Base-by-base conservation (phyloP, 2,113 vertebrate species). In the Actinemys pallida region DNA sequence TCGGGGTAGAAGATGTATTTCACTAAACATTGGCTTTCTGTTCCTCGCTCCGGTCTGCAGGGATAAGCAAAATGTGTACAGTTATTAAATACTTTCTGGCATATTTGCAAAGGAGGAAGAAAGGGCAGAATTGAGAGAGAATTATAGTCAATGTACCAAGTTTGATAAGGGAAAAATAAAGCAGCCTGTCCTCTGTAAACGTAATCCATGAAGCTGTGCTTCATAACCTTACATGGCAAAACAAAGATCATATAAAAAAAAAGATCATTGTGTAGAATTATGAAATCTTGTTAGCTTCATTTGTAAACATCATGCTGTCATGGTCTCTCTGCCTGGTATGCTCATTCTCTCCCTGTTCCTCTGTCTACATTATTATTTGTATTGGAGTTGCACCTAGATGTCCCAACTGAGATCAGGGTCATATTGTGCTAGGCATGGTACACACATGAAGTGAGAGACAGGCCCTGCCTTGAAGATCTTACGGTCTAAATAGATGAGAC, bases 171-270 rank as follows among this genome's bases (percentile, higher is more conserved):
- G 47, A 45, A 42, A 42, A 90, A 78, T 54, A 53, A 82, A 54
- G 39, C n/a, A 50, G 47, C 17, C 29, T n/a, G 4, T 62, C n/a
- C 27, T 89, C 50, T 86, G 47, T 82, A 82, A 82, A 89, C 29
- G 69, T 81, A 81, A 86, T 84, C 91, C 45, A 88, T 84, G 57
- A 39, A 27, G 65, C 79, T 78, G 49, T 54, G 50, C 49, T 92
- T 83, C 72, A 79, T 84, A 65, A 88, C 91, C 85, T 69, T 92
- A 88, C 81, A 88, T 88, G 86, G 91, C 65, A 86, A 90, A 80
- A 81, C 50, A 88, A 84, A 92, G 56, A 53, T n/a, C 22, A 35
- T 65, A 89, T 54, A 49, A 57, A 39, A 84, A 84, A 80, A 79
- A 80, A 83, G 69, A 24, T 69, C 42, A 17, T 17, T 75, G 79